phyloP scores from a whole-genome alignment of 2,797 vertebrate species.

The Echiichthys vipera region DNA sequence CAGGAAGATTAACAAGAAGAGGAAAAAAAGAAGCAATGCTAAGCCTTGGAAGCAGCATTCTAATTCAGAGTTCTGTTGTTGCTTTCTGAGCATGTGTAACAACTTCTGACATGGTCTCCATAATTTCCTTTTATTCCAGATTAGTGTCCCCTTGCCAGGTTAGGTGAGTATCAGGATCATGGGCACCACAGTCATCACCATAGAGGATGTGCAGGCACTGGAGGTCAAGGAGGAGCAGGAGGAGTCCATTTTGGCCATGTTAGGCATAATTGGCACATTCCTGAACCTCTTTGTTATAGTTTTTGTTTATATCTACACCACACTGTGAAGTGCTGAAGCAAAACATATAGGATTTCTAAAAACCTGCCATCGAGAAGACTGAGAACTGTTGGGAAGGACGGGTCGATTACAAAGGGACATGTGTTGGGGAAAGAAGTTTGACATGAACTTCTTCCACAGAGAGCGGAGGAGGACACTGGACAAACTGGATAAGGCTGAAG shows the following conservation, averaged over 20 bases:
- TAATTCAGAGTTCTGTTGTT: constrained; percentile 2
- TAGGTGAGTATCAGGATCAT: constrained; percentile 83
- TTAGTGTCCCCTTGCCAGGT: constrained; percentile 83
- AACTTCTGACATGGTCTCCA: constrained; percentile 20
- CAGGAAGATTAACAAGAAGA: not conserved
- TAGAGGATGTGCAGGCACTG: constrained; percentile 88
- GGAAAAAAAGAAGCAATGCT: not conserved
- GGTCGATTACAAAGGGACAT: not conserved
- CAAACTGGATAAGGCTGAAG: constrained; percentile 19
- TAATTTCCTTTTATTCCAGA: constrained; percentile 72
- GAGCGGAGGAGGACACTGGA: constrained; percentile 23
- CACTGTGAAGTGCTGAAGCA: constrained; percentile 80
- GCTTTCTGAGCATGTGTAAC: not conserved
- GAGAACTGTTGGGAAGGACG: not conserved
- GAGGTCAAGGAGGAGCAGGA: constrained; percentile 93
- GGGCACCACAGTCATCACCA: constrained; percentile 90
- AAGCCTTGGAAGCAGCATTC: not conserved
- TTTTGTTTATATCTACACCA: constrained; percentile 93
- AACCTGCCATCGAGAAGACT: not conserved
- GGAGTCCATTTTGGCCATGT: constrained; percentile 91
- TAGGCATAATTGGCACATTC: constrained; percentile 92
- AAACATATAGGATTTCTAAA: not conserved
- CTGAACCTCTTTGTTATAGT: constrained; percentile 93
- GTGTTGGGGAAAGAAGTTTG: constrained; percentile 7
- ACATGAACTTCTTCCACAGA: constrained; percentile 47